Evolutionary conservation across 1,140 invertebrate genomes (phyloP), one percentile per base, ranked within the genome.

Genomic region (Trialeurodes vaporariorum): DNA sequence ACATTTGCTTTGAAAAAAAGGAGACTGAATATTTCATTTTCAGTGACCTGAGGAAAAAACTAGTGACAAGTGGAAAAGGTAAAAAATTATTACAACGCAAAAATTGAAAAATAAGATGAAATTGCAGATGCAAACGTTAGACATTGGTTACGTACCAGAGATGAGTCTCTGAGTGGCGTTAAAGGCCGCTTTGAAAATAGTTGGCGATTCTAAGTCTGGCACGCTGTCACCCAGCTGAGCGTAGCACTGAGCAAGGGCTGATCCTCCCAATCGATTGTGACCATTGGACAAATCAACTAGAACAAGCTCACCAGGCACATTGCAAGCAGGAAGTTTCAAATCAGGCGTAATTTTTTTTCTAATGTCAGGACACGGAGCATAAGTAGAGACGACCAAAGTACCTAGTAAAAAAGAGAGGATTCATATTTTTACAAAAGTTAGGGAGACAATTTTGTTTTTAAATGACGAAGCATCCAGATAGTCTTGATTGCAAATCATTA

Each of bases 311-410:
- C 86, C 86, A 68, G 76, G 66, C 67, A 78, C 77, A 21, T 77
- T 76, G 11, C 76, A 66, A 0, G 81, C 77, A 1, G 89, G 87
- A 67, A 83, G 83, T 77, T 93, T 93, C 0, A 98, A 78, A 76
- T 96, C 92, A 0, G 96, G 95, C 34, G 96, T 97, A 0, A 97
- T 84, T 59, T 86, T 84, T 27, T 88, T 83, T 26, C 80, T 85
- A 21, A 98, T 85, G 77, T 98, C 91, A 0, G 90, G 89, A 80
- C 95, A 98, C 0, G 92, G 92, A 0, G 92, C 96, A 79, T 98
- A 99, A 0, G 90, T 88, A 1, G 94, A 97, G 23, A 99, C 84
- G 0, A 99, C 96, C 5, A 99, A 80, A 17, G 94, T 94, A 26
- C 95, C 83, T 79, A 74, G 73, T 67, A 69, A 69, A 59, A n/a